Conservation (phyloP, 2,797 vertebrate species). For the Echiichthys vipera region DNA sequence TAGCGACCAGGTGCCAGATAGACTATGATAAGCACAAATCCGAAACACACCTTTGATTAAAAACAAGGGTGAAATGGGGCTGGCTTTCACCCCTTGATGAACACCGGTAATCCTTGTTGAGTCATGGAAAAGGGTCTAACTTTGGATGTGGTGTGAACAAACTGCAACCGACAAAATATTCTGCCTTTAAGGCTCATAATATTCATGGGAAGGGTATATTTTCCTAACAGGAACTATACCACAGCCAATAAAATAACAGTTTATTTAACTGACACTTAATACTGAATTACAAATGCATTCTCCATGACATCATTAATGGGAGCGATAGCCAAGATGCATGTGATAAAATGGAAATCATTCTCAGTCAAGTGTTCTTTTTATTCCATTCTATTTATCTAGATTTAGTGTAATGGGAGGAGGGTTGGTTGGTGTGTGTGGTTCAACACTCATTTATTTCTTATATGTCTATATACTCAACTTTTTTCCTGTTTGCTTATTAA, state of each 20-base stretch:
- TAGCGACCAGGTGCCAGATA: too few relatives aligned
- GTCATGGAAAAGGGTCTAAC: too few relatives aligned
- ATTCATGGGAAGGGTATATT: not conserved
- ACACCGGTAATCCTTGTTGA: too few relatives aligned
- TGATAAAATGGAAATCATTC: not conserved
- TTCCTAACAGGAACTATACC: not conserved
- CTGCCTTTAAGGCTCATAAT: too few relatives aligned
- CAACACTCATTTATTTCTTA: not conserved
- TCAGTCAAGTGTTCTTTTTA: not conserved
- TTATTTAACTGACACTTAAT: not conserved
- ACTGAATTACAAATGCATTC: not conserved
- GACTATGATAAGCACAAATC: too few relatives aligned
- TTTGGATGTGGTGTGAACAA: too few relatives aligned
- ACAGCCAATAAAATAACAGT: not conserved
- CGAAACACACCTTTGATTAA: too few relatives aligned
- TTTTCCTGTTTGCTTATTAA: not conserved
- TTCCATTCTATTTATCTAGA: not conserved
- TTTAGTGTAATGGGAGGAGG: not conserved
- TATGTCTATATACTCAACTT: not conserved
- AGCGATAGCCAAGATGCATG: not conserved
- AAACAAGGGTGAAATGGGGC: too few relatives aligned
- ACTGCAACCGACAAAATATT: too few relatives aligned
- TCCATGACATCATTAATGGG: not conserved
- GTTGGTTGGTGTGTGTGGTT: not conserved
- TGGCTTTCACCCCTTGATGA: too few relatives aligned